These are phyloP conservation scores for Staurois parvus DNA, from an alignment of 2,797 vertebrate species.

Conservation along the genomic window DNA sequence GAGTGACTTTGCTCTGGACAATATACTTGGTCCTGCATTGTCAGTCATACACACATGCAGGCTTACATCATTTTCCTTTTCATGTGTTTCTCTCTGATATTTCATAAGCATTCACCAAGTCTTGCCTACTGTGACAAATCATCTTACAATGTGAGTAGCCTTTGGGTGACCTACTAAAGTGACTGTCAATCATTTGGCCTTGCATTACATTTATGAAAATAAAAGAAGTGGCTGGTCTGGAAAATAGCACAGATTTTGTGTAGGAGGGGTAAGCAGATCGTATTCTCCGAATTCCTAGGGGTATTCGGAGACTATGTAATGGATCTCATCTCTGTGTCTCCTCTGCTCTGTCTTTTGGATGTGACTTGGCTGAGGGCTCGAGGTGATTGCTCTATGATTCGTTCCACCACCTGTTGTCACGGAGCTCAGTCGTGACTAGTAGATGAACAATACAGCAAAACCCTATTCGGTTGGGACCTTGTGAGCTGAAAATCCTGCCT, in stretches of 20 bases:
- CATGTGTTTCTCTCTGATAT: neutral
- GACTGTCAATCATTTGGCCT: constrained; percentile 4
- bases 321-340: constrained; percentile 32
- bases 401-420: constrained; percentile 69
- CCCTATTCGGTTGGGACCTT: constrained; percentile 61
- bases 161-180: neutral
- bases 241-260: constrained; percentile 39
- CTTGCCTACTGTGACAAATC: neutral
- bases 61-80: neutral
- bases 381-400: constrained; percentile 63
- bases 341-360: constrained; percentile 27
- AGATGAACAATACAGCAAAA: constrained; percentile 59
- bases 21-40: neutral
- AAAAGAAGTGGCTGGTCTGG: neutral
- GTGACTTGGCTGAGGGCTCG: constrained; percentile 28
- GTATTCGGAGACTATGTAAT: constrained; percentile 42
- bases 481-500: constrained; percentile 64
- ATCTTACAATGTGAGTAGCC: neutral
- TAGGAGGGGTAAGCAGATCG: constrained; percentile 33
- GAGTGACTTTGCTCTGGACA: neutral
- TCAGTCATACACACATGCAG: neutral
- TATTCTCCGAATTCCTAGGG: constrained; percentile 11
- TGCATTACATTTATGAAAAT: neutral
- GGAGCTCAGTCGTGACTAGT: constrained; percentile 63
- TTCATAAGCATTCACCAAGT: neutral